Conservation (phyloP, 1,140 invertebrate genomes). For the Saccostrea echinata region DNA sequence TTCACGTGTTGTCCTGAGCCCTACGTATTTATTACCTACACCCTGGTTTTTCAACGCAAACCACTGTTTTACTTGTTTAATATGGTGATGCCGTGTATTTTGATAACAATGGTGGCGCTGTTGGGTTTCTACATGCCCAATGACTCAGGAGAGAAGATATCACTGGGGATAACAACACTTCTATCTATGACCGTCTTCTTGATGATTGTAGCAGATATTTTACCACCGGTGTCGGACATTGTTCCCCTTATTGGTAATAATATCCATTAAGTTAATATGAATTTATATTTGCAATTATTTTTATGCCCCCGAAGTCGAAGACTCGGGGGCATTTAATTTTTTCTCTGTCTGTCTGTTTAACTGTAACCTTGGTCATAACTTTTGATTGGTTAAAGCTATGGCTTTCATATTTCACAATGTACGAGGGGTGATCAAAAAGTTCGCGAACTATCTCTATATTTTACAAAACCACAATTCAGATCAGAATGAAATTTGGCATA, state of each 20-base stretch:
- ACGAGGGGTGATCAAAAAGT: no score
- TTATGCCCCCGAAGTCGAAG: no score
- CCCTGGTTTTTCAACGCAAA: constrained; percentile 85
- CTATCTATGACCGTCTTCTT: constrained; percentile 96
- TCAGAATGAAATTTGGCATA: no score
- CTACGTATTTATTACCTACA: constrained; percentile 78
- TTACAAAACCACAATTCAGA: no score
- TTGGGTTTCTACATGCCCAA: constrained; percentile 95
- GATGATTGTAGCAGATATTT: constrained; percentile 93
- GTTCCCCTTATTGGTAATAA: constrained; percentile 91
- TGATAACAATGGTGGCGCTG: constrained; percentile 91
- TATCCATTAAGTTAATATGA: background rate
- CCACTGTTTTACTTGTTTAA: constrained; percentile 96
- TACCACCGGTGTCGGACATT: constrained; percentile 95
- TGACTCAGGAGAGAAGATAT: constrained; percentile 91
- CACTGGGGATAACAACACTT: constrained; percentile 89
- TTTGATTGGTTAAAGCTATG: no score
- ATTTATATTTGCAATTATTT: no score
- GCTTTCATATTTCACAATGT: no score
- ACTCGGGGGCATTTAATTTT: no score
- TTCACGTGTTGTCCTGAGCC: constrained; percentile 86
- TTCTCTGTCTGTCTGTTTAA: no score
- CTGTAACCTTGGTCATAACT: no score
- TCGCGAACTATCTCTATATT: no score
- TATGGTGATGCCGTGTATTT: constrained; percentile 92